Base-by-base conservation (phyloP, 2,113 vertebrate species). In the Anhinga rufa region DNA sequence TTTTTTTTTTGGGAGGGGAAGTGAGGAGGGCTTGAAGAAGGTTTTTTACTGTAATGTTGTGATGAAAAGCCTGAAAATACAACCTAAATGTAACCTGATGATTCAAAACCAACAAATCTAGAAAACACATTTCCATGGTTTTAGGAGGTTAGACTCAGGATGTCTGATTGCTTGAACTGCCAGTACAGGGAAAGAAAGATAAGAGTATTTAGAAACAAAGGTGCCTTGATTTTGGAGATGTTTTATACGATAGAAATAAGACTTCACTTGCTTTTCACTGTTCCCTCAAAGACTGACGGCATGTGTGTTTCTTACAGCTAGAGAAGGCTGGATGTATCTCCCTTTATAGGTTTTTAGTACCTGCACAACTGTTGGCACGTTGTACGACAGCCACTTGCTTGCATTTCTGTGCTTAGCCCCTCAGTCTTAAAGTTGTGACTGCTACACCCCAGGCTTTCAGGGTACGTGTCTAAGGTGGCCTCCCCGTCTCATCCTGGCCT, bases 141-240 rank as follows among this genome's bases (percentile, higher is more conserved):
- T 91, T 51, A 24, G 38, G 32, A 86, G 44, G 57, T 52, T 48
- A 69, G 44, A 71, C 62, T 89, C 34, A 22, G 22, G 40, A 62
- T 90, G 90, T 89, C 51, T 90, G 84, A 95, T 90, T 91, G 68
- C 84, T 74, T 92, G 54, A 94, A 72, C 62, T 85, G 89, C 46
- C 58, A 60, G 24, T 40, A 77, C 70, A 42, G 9, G 61, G 81
- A 93, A 93, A 90, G 36, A 92, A 95, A 93, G 81, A 81, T 12
- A 51, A 51, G 32, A 76, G 34, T 91, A 85, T 84, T 84, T 96
- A 91, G 93, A 94, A 97, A 91, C 81, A 95, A 91, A 93, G 34
- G 32, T 65, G 9, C 58, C 77, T 87, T 91, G 65, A 91, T 95
- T 97, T 94, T 16, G 11, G 66, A 89, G 44, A 25, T 85, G 34